Evolutionary conservation across 2,888 invertebrate genomes (phyloP), one percentile per base, ranked within the genome.

Genomic region (Erpobdella octoculata): DNA sequence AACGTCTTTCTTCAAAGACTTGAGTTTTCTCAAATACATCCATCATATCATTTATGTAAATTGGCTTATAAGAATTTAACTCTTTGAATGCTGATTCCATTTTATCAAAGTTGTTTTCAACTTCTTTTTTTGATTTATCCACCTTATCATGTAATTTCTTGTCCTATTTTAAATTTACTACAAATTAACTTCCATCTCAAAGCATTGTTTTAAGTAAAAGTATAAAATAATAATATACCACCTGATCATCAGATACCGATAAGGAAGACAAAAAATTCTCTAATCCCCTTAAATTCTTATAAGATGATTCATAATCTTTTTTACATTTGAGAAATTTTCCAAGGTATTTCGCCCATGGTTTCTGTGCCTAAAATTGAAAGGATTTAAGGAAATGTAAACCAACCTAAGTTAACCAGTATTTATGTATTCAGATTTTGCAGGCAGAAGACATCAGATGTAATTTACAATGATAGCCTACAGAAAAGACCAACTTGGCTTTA

Each of bases 11-110:
- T 85, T 99, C 98, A 89, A 94, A 92, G 81, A 92, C 91, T 86
- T 98, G 97, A 85, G 97, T 96, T 85, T 93, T 91, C 67, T 83
- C 79, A 77, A 85, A 86, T 70, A 96, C 96, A 72, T 89, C 90
- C 53, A 90, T 91, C 95, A 98, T 96, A 82, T 97, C 97, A 84
- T 95, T 96, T 87, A 97, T 93, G 83, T 97, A 96, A 81, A 94
- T 93, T 18, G 96, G 92, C 3, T 46, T 71, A 85, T 93, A 93
- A 77, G 89, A 89, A 81, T 93, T 93, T 80, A 97, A 91, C 86
- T 97, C 96, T 75, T 90, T 89, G 67, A 97, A 86, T 0, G 94
- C 89, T 73, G 90, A 87, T 78, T 95, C 92, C 84, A 97, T 96
- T 83, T 92, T 92, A 80, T 95, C 94, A 80, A 91, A 89, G 77